Percentiles rank a stretch among this genome's conserved stretches.
These are phyloP conservation scores for Zaprionus bogoriensis DNA, from an alignment of 2,888 invertebrate genomes.

Conservation along the genomic window DNA sequence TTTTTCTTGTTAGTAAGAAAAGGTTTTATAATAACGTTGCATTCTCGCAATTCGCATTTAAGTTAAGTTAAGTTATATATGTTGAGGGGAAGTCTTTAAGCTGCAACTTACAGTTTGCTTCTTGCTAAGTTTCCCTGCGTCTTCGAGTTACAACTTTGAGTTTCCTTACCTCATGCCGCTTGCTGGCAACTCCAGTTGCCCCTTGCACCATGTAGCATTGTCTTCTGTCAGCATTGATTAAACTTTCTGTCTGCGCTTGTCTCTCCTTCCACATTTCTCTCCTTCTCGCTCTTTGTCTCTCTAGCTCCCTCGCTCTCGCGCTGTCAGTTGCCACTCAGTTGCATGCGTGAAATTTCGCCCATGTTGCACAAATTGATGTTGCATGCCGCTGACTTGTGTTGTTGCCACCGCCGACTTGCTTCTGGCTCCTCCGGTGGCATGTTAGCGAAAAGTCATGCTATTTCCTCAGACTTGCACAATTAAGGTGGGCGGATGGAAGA, in stretches of 20 bases:
- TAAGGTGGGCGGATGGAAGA: slow-evolving; percentile 28
- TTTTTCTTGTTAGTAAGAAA: too few species aligned
- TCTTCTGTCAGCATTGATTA: slow-evolving; percentile 71
- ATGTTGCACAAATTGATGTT: slow-evolving; percentile 73
- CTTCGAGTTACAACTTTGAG: too few species aligned
- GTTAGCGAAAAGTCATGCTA: slow-evolving; percentile 67
- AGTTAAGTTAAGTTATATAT: too few species aligned
- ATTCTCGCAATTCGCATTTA: too few species aligned
- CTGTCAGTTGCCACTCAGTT: slow-evolving; percentile 17
- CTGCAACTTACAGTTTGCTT: background rate
- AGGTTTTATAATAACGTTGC: too few species aligned
- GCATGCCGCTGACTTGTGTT: slow-evolving; percentile 54
- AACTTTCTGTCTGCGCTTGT: slow-evolving; percentile 66
- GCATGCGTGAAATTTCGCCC: slow-evolving; percentile 70
- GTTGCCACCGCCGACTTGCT: slow-evolving; percentile 19
- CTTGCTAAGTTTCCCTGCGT: background rate
- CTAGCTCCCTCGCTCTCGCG: background rate
- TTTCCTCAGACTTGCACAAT: slow-evolving; percentile 62
- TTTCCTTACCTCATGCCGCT: background rate
- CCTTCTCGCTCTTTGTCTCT: background rate
- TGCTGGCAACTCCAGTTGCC: background rate
- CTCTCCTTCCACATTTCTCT: slow-evolving; percentile 29
- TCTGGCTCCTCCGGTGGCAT: slow-evolving; percentile 58
- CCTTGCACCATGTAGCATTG: slow-evolving; percentile 40
- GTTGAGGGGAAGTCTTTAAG: background rate